Evolutionary conservation across 1,140 invertebrate genomes (phyloP).

Genomic region (Euschistus heros): DNA sequence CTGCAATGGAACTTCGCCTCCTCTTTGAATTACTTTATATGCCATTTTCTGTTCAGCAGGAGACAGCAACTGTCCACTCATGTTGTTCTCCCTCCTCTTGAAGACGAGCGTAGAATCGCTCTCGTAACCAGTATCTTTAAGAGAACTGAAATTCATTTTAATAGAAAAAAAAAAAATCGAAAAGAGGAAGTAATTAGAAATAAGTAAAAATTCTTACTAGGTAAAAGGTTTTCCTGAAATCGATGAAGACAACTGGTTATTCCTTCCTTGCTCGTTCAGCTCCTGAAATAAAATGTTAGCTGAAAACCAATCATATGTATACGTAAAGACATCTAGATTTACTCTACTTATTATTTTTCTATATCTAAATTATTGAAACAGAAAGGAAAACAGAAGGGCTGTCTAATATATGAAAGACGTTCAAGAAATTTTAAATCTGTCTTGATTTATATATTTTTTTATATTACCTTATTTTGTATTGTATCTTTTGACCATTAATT

Average conservation of each 20-base stretch:
- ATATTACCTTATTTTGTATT: too few species aligned
- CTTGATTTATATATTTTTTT: too few species aligned
- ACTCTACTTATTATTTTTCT: too few species aligned
- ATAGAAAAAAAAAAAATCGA: not conserved
- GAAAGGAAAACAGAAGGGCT: too few species aligned
- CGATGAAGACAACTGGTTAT: constrained; percentile 9
- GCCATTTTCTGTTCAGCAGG: constrained; percentile 66
- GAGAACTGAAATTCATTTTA: constrained; percentile 44
- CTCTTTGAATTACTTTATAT: constrained; percentile 77
- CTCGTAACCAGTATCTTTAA: constrained; percentile 82
- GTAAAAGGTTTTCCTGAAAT: constrained; percentile 13
- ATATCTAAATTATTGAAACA: too few species aligned
- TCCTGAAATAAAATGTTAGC: constrained; percentile 21
- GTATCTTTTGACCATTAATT: too few species aligned
- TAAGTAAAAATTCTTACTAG: constrained; percentile 16
- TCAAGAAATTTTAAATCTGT: too few species aligned
- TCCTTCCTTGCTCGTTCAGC: constrained; percentile 15
- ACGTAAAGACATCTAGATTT: too few species aligned
- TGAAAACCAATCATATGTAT: too few species aligned
- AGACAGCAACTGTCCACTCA: constrained; percentile 52
- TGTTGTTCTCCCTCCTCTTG: constrained; percentile 47
- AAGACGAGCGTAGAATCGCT: constrained; percentile 81
- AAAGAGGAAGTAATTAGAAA: not conserved
- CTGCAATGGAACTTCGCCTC: constrained; percentile 81
- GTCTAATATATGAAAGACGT: too few species aligned